Evolutionary conservation across 2,113 vertebrate species (phyloP), one percentile per base, ranked within the genome.

Genomic region (Pholis gunnellus): DNA sequence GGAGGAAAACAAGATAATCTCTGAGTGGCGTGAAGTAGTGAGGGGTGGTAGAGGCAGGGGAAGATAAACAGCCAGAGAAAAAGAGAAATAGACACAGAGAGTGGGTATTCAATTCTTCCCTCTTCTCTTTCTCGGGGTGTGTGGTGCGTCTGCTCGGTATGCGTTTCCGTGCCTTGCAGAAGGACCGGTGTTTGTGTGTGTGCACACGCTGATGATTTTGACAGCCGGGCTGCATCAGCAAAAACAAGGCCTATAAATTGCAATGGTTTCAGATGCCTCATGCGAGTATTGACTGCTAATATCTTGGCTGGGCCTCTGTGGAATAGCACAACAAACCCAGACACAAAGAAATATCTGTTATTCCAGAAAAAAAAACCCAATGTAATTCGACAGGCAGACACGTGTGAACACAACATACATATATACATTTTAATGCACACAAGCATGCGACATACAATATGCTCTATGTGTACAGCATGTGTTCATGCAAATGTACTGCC

Each of bases 201-300:
- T 91, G 89, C 87, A 80, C 88, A 87, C 81, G 25, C 88, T 92
- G 91, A 93, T 93, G 92, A 86, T 91, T 94, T 85, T 94, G 92
- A 94, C 94, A 94, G 93, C 87, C 38, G 1, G 85, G 92, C 93
- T 92, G 91, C 68, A 90, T 94, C 94, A 94, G 94, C 94, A 94
- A 86, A 90, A 93, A 91, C 73, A 87, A 89, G 85, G 82, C 61
- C 91, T 89, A 93, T 94, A 93, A 91, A 92, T 91, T 91, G 84
- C 88, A 75, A 83, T 84, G 88, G 89, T 92, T 93, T 93, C 73
- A 78, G 79, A 91, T 86, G 85, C 79, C 66, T 79, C 54, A 38
- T 85, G 88, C 91, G 84, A 86, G 83, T 91, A 92, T 92, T 79
- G 90, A 91, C 93, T 94, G 79, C 87, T 93, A 93, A 94, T 92